phyloP scores from a whole-genome alignment of 2,113 vertebrate genomes.

The Pao palembangensis region DNA sequence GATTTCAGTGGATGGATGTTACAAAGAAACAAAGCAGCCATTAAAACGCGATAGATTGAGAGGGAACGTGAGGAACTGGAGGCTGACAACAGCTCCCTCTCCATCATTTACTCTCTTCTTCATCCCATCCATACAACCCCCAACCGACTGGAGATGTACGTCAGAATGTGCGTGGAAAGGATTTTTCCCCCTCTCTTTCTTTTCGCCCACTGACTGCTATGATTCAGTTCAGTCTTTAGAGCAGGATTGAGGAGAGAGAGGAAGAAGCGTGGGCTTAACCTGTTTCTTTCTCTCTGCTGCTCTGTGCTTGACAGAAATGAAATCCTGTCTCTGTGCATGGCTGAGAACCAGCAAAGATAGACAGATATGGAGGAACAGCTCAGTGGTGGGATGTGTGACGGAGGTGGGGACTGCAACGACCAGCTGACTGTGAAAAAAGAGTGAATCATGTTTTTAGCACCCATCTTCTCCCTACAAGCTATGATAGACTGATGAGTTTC shows the following conservation, averaged over 20 bases:
- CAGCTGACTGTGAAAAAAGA: conserved; percentile 57
- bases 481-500: conserved; percentile 12
- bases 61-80: conserved; percentile 3
- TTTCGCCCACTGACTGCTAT: conserved; percentile 60
- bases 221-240: conserved; percentile 52
- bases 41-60: conserved; percentile 8
- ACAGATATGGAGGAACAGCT: conserved; percentile 60
- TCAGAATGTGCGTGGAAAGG: conserved; percentile 46
- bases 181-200: conserved; percentile 31
- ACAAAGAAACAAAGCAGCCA: conserved; percentile 14
- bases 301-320: conserved; percentile 32
- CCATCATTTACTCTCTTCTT: conserved; percentile 9
- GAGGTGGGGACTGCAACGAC: conserved; percentile 56
- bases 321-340: conserved; percentile 33
- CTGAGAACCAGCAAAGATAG: conserved; percentile 38
- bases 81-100: conserved; percentile 11
- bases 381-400: conserved; percentile 67
- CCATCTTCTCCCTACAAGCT: conserved; percentile 29
- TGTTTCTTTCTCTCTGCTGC: neutral
- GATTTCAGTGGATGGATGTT: conserved; percentile 8
- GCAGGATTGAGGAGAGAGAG: conserved; percentile 16
- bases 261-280: conserved; percentile 5
- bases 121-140: conserved; percentile 19
- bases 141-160: conserved; percentile 30
- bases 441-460: conserved; percentile 56